Percentiles rank a stretch among this genome's conserved stretches.
Evolutionary conservation across 2,888 invertebrate species (phyloP).

Genomic region (Hartigia nigra): DNA sequence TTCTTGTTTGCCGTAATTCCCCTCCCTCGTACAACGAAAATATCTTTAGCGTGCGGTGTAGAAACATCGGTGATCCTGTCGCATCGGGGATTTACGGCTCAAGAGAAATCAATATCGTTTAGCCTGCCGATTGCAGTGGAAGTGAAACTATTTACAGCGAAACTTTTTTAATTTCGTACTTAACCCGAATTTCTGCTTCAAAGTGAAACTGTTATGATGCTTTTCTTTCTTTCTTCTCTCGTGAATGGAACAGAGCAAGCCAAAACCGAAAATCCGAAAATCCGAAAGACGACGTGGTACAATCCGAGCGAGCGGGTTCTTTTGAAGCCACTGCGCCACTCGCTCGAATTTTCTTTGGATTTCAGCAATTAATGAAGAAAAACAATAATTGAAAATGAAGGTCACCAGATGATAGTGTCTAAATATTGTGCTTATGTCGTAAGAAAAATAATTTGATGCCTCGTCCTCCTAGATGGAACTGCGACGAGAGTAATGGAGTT

Average conservation of each 20-base stretch:
- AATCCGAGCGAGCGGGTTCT: not conserved
- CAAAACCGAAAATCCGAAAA: not conserved
- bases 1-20: not conserved
- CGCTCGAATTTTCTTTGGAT: not conserved
- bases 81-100: not conserved
- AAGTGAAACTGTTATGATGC: not conserved
- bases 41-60: not conserved
- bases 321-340: not conserved
- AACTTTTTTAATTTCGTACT: constrained; percentile 16
- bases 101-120: not conserved
- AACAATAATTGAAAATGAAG: no score
- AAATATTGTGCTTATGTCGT: no score
- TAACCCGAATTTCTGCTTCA: constrained; percentile 6
- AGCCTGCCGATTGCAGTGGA: not conserved
- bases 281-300: not conserved
- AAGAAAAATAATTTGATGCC: not conserved
- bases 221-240: constrained; percentile 2
- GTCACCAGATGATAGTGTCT: no score
- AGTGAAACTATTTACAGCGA: not conserved
- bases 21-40: not conserved
- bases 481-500: not conserved
- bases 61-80: no score
- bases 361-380: no score
- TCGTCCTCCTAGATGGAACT: not conserved
- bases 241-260: not conserved